Evolutionary conservation across 1,140 invertebrate genomes (phyloP), one percentile per base, ranked within the genome.

Genomic region (Drosophila nigromelanica): DNA sequence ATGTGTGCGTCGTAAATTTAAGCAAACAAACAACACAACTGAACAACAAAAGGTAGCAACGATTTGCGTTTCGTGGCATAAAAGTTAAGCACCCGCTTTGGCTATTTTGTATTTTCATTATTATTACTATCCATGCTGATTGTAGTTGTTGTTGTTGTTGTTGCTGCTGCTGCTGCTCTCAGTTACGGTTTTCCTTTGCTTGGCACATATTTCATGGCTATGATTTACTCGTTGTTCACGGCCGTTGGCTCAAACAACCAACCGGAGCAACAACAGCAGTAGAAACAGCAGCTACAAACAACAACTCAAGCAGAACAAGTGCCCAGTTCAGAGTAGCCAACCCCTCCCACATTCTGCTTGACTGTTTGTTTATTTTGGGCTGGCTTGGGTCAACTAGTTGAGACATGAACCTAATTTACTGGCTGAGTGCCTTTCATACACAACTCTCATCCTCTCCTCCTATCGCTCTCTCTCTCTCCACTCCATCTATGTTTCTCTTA

Each of bases 321-420:
- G 81, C 51, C 74, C 82, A 73, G 78, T 80, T 87, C 37, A 55
- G 54, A 61, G 45, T 78, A 60, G 78, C 78, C 74, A 59, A 60
- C 61, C 69, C 7, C 33, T 27, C 64, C 75, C 63, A 27, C 59
- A 33, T 7, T 48, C 54, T 33, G 35, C 55, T 76, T 48, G 58
- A 70, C 75, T 73, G 51, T 71, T 70, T 89, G 78, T 87, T 89
- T 87, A 77, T 76, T 89, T 87, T 78, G 75, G 75, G 70, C 78
- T 77, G 61, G 78, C 61, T 87, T 73, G 76, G 83, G 83, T 87
- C 83, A 87, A 82, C 80, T 76, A 82, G 83, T 89, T 89, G 73
- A 83, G 83, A 87, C 83, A 89, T 89, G 83, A 87, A 87, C 83
- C 83, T 87, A 89, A 87, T 87, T 87, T 87, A 80, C 83, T 87